Conservation (phyloP, 2,888 invertebrate genomes). For the Acleris laterana region DNA sequence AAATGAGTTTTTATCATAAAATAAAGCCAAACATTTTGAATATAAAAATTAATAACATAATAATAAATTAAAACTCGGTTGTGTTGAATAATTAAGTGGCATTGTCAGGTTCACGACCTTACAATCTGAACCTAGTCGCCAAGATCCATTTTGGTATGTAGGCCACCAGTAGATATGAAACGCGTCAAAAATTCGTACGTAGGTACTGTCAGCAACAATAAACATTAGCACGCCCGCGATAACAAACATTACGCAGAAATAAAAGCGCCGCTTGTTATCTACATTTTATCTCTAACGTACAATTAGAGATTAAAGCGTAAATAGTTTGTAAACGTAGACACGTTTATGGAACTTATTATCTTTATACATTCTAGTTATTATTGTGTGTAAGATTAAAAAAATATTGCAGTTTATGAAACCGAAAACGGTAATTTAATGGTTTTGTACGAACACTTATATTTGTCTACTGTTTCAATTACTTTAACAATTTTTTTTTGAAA, state of each 20-base stretch:
- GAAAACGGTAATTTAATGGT: too few relatives aligned
- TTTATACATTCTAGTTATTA: too few relatives aligned
- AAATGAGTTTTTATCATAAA: too few relatives aligned
- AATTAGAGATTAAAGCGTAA: conserved; percentile 21
- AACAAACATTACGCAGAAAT: conserved; percentile 29
- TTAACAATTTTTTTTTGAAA: too few relatives aligned
- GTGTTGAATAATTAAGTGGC: not conserved
- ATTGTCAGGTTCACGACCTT: not conserved
- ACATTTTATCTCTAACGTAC: conserved; percentile 18
- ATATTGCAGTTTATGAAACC: too few relatives aligned
- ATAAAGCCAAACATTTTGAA: too few relatives aligned
- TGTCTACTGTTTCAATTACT: too few relatives aligned
- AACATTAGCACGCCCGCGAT: conserved; percentile 39
- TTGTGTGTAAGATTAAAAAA: too few relatives aligned
- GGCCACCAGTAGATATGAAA: conserved; percentile 36
- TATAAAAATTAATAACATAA: too few relatives aligned
- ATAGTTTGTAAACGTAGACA: not conserved
- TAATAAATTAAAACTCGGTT: too few relatives aligned
- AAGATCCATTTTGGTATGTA: conserved; percentile 29
- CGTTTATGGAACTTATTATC: too few relatives aligned
- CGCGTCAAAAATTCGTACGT: conserved; percentile 28
- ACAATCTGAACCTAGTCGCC: conserved; percentile 2
- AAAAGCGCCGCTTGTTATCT: conserved; percentile 22
- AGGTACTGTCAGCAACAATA: conserved; percentile 39
- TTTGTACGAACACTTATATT: too few relatives aligned